Evolutionary conservation across 1,140 invertebrate genomes (phyloP).

Genomic region (Carposina sasakii): DNA sequence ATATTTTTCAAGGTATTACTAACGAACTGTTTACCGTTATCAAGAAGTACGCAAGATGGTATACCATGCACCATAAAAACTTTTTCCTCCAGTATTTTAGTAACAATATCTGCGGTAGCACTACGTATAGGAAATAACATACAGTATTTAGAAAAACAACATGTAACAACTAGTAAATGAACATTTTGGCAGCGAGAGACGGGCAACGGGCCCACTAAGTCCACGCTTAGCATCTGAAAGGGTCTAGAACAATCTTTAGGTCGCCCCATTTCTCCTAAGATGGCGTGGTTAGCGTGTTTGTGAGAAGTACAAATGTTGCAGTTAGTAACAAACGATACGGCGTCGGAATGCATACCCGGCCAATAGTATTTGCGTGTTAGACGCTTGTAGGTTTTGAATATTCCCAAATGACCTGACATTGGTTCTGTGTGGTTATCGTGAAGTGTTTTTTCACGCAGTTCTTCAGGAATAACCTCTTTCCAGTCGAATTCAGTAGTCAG

Average conservation of each 20-base stretch:
- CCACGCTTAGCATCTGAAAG: neutral
- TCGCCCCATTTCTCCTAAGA: neutral
- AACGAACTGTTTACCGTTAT: neutral
- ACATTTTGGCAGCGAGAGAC: neutral
- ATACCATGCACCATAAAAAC: neutral
- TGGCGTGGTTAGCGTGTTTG: neutral
- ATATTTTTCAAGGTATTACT: neutral
- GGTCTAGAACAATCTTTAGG: neutral
- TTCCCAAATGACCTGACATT: conserved; percentile 37
- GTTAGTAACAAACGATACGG: no score
- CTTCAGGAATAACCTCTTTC: conserved; percentile 23
- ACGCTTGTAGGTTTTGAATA: conserved; percentile 37
- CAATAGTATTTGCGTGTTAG: no score
- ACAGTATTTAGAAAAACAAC: neutral
- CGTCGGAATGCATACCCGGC: no score
- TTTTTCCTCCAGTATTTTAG: neutral
- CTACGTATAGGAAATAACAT: neutral
- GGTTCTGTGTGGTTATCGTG: conserved; percentile 30
- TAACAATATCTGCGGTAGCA: neutral
- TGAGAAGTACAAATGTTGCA: no score
- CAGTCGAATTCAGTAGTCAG: conserved; percentile 26
- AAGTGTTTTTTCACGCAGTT: conserved; percentile 13
- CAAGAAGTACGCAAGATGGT: neutral
- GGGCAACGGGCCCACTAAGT: neutral
- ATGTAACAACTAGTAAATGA: neutral